These are phyloP conservation scores for zebrafish (Danio rerio) DNA, from an alignment of 2,113 vertebrate species.

Conservation along the genomic window GRCz12tu NC_133183.1:22268001-22268500, in stretches of 20 bases:
- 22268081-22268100: slow-evolving; percentile 8
- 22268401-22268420: neutral
- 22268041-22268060: slow-evolving; percentile 26
- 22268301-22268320: slow-evolving; percentile 1
- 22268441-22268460: slow-evolving; percentile 91
- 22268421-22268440: slow-evolving; percentile 83
- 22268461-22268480: slow-evolving; percentile 93
- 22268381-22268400: slow-evolving; percentile 9
- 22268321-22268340: slow-evolving; percentile 26
- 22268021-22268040: slow-evolving; percentile 75
- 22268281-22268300: slow-evolving; percentile 36
- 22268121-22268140: neutral
- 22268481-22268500: slow-evolving; percentile 89
- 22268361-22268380: neutral
- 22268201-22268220: neutral
- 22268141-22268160: neutral
- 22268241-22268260: neutral
- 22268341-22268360: neutral
- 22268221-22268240: neutral
- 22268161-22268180: neutral
- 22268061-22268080: slow-evolving; percentile 56
- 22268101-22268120: neutral
- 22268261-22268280: slow-evolving; percentile 7
- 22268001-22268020: slow-evolving; percentile 65
- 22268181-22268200: too few relatives aligned